Evolutionary conservation across 2,888 invertebrate species (phyloP), one percentile per base, ranked within the genome.

Genomic region (Reticulitermes lucifugus): DNA sequence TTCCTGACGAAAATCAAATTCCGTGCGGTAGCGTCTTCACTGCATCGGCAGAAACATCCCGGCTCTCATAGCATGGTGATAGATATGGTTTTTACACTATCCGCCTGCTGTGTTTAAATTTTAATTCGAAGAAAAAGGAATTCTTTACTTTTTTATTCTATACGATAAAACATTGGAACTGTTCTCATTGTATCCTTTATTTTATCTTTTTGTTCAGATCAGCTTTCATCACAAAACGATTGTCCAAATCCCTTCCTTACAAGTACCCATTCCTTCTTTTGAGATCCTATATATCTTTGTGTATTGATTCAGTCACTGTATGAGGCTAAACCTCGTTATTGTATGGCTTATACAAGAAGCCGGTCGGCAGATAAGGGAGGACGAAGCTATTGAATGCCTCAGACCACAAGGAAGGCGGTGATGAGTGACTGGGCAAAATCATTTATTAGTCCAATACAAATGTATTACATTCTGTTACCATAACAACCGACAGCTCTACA

Each of bases 221-320:
- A 65, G 25, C 65, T 65, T 65, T 65, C 65, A 65, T 65, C 65
- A 65, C 65, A 65, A 65, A 65, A 65, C 65, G 65, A 65, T 65
- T 65, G 65, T 65, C n/a, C n/a, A n/a, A 25, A 25, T 65, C n/a
- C 25, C n/a, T 9, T 65, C 65, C 65, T 25, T 65, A 2, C n/a
- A n/a, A 65, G 65, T 18, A 18, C 65, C n/a, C n/a, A 1, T 25
- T 25, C n/a, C 65, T 65, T 65, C 65, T 25, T 55, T 18, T 55
- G 18, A 55, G 55, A 18, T 18, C n/a, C 65, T 65, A 25, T 65
- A n/a, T 9, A 25, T 79, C 46, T 55, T 22, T 79, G 55, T 46
- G 79, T 79, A 79, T 79, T 79, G 79, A 79, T 79, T 46, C 79
- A 65, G 65, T 65, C 65, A 55, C 79, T 79, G 79, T 79, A 51